Percentiles rank a stretch among this genome's conserved stretches.
These are phyloP conservation scores for Clavelina lepadiformis DNA, from an alignment of 23 tunicate species.

Conservation along the genomic window DNA sequence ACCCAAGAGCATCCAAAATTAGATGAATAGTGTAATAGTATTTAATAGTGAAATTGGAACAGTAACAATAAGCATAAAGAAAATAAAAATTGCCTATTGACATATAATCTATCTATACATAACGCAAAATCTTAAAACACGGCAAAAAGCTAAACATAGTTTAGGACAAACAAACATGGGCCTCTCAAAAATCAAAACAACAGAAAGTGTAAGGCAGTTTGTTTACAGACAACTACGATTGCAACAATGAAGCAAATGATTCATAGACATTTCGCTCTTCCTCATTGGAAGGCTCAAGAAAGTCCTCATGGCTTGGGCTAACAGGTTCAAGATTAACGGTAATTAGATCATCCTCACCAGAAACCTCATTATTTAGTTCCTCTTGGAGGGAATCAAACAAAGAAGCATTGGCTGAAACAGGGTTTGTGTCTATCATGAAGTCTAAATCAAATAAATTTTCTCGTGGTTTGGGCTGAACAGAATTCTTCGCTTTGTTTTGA, in stretches of 20 bases:
- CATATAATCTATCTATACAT: no score
- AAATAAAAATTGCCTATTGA: no score
- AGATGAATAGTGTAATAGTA: not conserved
- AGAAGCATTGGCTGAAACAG: conserved; percentile 3
- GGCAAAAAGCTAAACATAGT: not conserved
- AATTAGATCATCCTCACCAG: conserved; percentile 65
- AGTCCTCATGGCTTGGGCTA: conserved; percentile 18
- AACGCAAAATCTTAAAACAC: no score
- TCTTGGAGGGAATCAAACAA: conserved; percentile 38
- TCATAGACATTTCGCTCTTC: conserved; percentile 88
- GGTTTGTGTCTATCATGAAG: conserved; percentile 10
- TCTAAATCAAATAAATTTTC: conserved; percentile 47
- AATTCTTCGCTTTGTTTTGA: not conserved
- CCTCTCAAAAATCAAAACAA: not conserved
- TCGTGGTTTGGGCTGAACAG: conserved; percentile 11
- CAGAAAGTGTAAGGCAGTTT: not conserved
- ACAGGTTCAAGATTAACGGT: conserved; percentile 82
- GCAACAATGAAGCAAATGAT: conserved; percentile 73
- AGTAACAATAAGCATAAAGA: not conserved
- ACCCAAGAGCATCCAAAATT: conserved; percentile 7
- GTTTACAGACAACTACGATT: conserved; percentile 6
- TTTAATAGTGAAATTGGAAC: not conserved
- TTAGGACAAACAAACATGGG: not conserved
- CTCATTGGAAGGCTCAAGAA: conserved; percentile 57
- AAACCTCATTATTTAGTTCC: conserved; percentile 22